A percentile compares a stretch with the other conserved stretches of the same genome.
phyloP scores from a whole-genome alignment of 2,888 invertebrate genomes.

The Actias luna region DNA sequence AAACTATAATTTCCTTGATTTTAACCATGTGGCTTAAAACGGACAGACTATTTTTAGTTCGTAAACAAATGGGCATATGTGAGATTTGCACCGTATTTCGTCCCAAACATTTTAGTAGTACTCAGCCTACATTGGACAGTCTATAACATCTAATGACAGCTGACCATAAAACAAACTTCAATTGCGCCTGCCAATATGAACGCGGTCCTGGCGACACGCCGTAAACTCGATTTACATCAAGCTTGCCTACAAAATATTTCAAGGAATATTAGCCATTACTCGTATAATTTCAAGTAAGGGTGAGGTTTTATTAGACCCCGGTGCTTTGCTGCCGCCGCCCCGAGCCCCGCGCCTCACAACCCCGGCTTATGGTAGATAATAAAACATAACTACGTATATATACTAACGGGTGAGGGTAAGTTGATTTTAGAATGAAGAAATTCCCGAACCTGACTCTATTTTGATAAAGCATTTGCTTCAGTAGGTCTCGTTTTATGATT shows the following conservation, averaged over 20 bases:
- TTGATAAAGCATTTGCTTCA: not conserved
- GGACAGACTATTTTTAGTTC: no score
- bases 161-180: not conserved
- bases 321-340: slow-evolving; percentile 16
- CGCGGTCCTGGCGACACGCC: slow-evolving; percentile 25
- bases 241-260: slow-evolving; percentile 40
- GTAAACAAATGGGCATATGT: no score
- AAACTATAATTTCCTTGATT: no score
- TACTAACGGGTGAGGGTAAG: not conserved
- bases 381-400: slow-evolving; percentile 13
- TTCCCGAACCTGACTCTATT: not conserved
- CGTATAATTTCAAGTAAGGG: slow-evolving; percentile 35
- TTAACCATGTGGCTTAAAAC: no score
- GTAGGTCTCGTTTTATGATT: not conserved
- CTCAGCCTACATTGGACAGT: no score
- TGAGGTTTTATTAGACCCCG: slow-evolving; percentile 33
- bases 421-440: slow-evolving; percentile 11
- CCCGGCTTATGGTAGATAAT: slow-evolving; percentile 20
- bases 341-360: not conserved
- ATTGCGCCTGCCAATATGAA: slow-evolving; percentile 27
- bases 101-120: no score
- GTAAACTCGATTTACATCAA: slow-evolving; percentile 45
- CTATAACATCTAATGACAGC: not conserved
- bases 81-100: no score
- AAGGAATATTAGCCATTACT: slow-evolving; percentile 40